Base-by-base conservation (phyloP, 2,888 invertebrate genomes). In the Pteria penguin region DNA sequence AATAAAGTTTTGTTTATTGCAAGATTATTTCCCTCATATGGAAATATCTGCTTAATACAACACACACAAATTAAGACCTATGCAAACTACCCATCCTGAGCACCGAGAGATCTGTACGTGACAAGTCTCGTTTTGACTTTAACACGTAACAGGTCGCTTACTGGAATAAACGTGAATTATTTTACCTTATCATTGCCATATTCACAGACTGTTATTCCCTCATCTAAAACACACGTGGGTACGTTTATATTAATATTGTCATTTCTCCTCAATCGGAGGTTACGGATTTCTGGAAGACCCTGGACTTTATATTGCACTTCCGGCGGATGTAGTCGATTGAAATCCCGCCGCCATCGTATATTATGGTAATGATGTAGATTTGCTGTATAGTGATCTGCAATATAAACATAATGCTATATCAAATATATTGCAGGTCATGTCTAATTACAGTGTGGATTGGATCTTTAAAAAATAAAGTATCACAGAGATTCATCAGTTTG, bases 101-200 rank as follows among this genome's bases (percentile, higher is more conserved):
- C n/a, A n/a, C n/a, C n/a, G n/a, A n/a, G n/a, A n/a, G n/a, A n/a
- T n/a, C n/a, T n/a, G n/a, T n/a, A n/a, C n/a, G n/a, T n/a, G n/a
- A n/a, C n/a, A n/a, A n/a, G n/a, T n/a, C n/a, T n/a, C n/a, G n/a
- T n/a, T n/a, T n/a, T n/a, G n/a, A n/a, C n/a, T n/a, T n/a, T n/a
- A n/a, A n/a, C n/a, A n/a, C n/a, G n/a, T n/a, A n/a, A n/a, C n/a
- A n/a, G n/a, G n/a, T n/a, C n/a, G n/a, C n/a, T n/a, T n/a, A n/a
- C n/a, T n/a, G n/a, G n/a, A n/a, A n/a, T n/a, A n/a, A n/a, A n/a
- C n/a, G n/a, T n/a, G n/a, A 67, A 18, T 32, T 24, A 4, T 65
- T 73, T 77, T 68, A 84, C 84, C 78, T 80, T 65, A 45, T 76
- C 60, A 4, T 68, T 72, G n/a, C 81, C 81, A 11, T 73, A 61